Conservation (phyloP, 2,113 vertebrate species). For the Toxotes jaculatrix region DNA sequence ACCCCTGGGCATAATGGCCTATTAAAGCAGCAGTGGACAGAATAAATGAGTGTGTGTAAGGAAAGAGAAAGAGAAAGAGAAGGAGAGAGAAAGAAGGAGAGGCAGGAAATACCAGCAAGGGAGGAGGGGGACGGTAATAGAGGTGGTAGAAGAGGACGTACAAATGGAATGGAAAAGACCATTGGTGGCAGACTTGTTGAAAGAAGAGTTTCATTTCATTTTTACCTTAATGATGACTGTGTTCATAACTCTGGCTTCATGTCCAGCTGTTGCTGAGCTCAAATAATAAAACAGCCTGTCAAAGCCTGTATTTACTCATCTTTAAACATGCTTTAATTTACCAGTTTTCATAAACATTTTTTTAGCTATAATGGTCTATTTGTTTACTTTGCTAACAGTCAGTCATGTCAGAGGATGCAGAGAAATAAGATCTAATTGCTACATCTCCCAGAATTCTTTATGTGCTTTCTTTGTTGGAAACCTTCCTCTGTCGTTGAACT, state of each 20-base stretch:
- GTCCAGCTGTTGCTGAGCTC: not conserved
- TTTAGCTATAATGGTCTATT: not conserved
- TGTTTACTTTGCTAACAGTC: not conserved
- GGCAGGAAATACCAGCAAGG: not conserved
- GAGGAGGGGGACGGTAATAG: not conserved
- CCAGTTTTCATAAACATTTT: not conserved
- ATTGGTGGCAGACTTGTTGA: not conserved
- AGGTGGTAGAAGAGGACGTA: not conserved
- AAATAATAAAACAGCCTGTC: not conserved
- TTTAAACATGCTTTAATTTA: not conserved
- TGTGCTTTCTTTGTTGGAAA: not conserved
- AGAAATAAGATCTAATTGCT: not conserved
- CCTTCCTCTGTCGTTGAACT: not conserved
- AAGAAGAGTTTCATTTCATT: not conserved
- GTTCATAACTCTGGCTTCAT: not conserved
- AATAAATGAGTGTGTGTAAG: conserved; percentile 73
- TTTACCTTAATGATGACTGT: not conserved
- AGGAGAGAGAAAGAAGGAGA: not conserved
- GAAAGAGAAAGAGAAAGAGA: conserved; percentile 26
- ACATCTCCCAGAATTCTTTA: not conserved
- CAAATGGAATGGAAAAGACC: not conserved
- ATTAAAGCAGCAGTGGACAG: conserved; percentile 78
- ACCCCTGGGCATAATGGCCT: conserved; percentile 80
- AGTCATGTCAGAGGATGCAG: not conserved
- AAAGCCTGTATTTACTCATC: not conserved